Base-by-base conservation (phyloP, 2,888 invertebrate genomes). In the Polymixis flavicincta region DNA sequence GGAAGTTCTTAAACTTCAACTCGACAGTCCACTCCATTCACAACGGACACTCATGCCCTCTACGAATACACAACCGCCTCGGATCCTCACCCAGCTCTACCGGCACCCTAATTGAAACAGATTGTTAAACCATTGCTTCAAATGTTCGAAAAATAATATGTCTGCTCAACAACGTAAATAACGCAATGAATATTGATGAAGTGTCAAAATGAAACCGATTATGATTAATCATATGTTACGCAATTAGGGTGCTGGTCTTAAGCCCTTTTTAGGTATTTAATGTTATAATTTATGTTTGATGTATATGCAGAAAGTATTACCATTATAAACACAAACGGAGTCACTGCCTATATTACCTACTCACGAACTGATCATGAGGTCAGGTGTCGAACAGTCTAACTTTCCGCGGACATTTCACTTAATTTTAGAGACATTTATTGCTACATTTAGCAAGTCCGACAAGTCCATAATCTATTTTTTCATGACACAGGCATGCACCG, bases 401-500 rank as follows among this genome's bases (percentile, higher is more conserved):
- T 28, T 11, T 0, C 13, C 9, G 19, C 1, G 19, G 19, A 19
- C 11, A 32, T 22, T n/a, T 45, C 14, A 17, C n/a, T 2, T 32
- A 42, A 17, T 42, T 32, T 22, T 25, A 69, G 3, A 52, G 57
- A 52, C 19, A 50, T 48, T 3, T 48, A 55, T 63, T 1, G 22
- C 32, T 32, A 32, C 5, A 7, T 32, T 13, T 19, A 14, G 32
- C 42, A 37, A 25, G 72, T 77, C 37, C 54, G 37, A n/a, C 14
- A 57, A 11, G 4, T 25, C 17, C 11, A 2, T 42, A 19, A 52
- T 4, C 14, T 13, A 0, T 42, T 13, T 22, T 5, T 80, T 11
- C 79, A 42, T 70, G 48, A 71, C 82, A 2, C 94, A 99, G 99
- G 99, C 94, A 99, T 99, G 99, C 99, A 99, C 97, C 98, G 99